These are phyloP conservation scores for Unio pictorum DNA, from an alignment of 2,888 invertebrate genomes.

Conservation along the genomic window DNA sequence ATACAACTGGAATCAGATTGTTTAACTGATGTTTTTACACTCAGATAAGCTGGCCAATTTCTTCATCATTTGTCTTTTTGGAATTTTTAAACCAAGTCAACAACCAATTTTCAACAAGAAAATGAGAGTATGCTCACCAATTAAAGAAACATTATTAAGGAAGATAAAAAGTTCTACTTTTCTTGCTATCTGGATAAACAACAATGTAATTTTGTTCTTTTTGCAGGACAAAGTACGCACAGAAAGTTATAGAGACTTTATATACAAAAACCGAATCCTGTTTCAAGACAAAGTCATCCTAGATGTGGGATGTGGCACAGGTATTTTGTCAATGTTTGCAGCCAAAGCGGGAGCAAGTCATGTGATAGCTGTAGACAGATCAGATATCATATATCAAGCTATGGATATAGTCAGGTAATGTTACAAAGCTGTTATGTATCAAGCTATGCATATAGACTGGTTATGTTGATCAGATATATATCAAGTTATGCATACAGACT, in stretches of 20 bases:
- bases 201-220: slow-evolving; percentile 1
- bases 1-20: too few species aligned
- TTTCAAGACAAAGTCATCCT: slow-evolving; percentile 83
- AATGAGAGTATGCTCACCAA: neutral
- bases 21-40: too few species aligned
- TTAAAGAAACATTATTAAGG: neutral
- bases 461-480: neutral
- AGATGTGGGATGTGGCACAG: slow-evolving; percentile 75
- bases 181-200: neutral
- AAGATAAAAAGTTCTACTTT: neutral
- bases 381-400: slow-evolving; percentile 73
- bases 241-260: slow-evolving; percentile 87
- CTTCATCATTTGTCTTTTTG: too few species aligned
- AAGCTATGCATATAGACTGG: neutral
- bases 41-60: too few species aligned
- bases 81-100: too few species aligned
- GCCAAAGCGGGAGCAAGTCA: slow-evolving; percentile 91
- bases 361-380: slow-evolving; percentile 75
- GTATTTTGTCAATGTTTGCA: slow-evolving; percentile 91
- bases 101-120: too few species aligned
- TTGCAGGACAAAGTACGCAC: slow-evolving; percentile 77
- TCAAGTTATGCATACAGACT: neutral
- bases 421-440: neutral
- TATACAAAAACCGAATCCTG: slow-evolving; percentile 81
- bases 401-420: slow-evolving; percentile 73